Evolutionary conservation across 2,888 invertebrate species (phyloP), one percentile per base, ranked within the genome.

Genomic region (Herminia tarsipennalis): DNA sequence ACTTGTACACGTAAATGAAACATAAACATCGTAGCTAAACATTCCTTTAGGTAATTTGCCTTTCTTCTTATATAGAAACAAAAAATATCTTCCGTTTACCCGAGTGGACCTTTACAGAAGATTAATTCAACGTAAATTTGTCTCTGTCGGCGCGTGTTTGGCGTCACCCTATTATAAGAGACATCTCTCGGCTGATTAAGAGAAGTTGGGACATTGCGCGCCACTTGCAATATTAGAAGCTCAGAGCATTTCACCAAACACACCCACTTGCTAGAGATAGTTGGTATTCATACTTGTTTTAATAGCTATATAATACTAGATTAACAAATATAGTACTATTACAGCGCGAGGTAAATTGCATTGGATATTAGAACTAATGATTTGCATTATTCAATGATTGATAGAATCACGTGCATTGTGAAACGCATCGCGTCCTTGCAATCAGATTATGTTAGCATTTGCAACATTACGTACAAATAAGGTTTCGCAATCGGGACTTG

Each of bases 181-280:
- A 60, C 56, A 63, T 65, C 52, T 50, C 52, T 37, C 52, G 53
- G 49, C 58, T 72, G 71, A 76, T 74, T 73, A 71, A 67, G 70
- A 67, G 68, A 70, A 72, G 52, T 70, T 68, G 53, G 57, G 53
- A 56, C 56, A 70, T 70, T 66, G 55, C 66, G 49, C 60, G 59
- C 55, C 58, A 58, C 53, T 66, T 47, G 67, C 61, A 57, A 56
- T 64, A 66, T 71, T 71, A 70, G 66, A 55, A 46, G 60, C 50
- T 47, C 56, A 28, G 44, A 41, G 65, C 59, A 56, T 44, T 53
- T 33, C 47, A 40, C 33, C 33, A 48, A 48, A 46, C 43, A 47
- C 44, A 32, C 36, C 28, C 29, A 54, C 61, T 61, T 47, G 43
- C 38, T 28, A 29, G 14, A 29, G 37, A 6, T 30, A 43, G 34